Percentiles rank a stretch among this genome's conserved stretches.
Evolutionary conservation across 2,113 vertebrate species (phyloP).

Genomic region (Aix galericulata): DNA sequence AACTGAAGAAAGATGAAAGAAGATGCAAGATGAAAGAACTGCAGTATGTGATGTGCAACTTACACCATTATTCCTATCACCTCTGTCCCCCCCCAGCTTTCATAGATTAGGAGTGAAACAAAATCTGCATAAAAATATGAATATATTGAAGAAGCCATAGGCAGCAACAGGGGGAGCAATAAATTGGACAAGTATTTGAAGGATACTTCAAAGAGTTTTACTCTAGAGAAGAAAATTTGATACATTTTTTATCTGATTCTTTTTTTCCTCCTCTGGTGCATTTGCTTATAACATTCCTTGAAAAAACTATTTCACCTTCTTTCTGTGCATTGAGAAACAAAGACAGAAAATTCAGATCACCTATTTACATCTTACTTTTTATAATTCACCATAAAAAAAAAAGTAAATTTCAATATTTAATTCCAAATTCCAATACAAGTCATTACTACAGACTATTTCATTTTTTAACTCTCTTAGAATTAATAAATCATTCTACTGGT

Average conservation of each 20-base stretch:
- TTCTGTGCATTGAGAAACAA: background rate
- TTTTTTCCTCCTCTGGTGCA: background rate
- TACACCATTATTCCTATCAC: background rate
- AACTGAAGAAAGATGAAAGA: constrained; percentile 56
- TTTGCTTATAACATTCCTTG: background rate
- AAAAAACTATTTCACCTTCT: background rate
- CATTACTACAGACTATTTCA: background rate
- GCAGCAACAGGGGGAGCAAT: background rate
- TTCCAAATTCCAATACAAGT: background rate
- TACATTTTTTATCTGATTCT: background rate
- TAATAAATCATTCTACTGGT: background rate
- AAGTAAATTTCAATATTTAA: background rate
- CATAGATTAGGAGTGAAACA: constrained; percentile 15
- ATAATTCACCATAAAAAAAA: background rate
- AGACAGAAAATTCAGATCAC: background rate
- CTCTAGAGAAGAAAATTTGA: background rate
- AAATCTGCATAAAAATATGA: background rate
- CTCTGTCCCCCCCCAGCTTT: background rate
- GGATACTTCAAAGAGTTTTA: constrained; percentile 26
- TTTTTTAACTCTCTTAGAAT: background rate
- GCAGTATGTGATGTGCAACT: background rate
- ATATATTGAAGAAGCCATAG: constrained; percentile 6
- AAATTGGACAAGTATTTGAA: constrained; percentile 33
- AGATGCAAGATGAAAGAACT: constrained; percentile 16
- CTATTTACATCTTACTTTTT: background rate